Conservation (phyloP, 2,888 invertebrate species). For the Dexiosoma caninum region DNA sequence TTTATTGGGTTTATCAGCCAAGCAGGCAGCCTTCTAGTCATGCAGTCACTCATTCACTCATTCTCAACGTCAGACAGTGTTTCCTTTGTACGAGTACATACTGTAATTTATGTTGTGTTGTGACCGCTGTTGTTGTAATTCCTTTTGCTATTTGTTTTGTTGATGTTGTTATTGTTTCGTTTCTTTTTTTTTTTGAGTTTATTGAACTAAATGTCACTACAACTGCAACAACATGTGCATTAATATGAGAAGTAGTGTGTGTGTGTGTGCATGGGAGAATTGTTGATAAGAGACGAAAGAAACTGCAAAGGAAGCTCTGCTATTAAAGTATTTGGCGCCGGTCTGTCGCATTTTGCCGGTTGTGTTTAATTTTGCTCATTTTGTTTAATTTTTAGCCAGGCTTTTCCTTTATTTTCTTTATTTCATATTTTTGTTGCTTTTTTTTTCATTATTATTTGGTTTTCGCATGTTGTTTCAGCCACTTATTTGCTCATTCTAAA, state of each 20-base stretch:
- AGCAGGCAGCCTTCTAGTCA: conserved; percentile 21
- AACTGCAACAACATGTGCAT: background rate
- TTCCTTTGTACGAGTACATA: conserved; percentile 25
- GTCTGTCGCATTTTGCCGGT: conserved; percentile 61
- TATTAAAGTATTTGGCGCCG: conserved; percentile 62
- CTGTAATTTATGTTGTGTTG: conserved; percentile 10
- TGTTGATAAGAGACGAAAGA: conserved; percentile 18
- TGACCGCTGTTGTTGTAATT: background rate
- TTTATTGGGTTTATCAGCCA: conserved; percentile 20
- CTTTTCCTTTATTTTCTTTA: conserved; percentile 31
- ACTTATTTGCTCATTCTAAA: conserved; percentile 24
- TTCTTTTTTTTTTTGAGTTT: conserved; percentile 33
- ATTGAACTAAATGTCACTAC: conserved; percentile 49
- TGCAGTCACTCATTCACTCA: conserved; percentile 20
- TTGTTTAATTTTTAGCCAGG: conserved; percentile 41
- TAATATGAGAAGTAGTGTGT: background rate
- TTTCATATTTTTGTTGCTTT: background rate
- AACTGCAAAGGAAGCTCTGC: conserved; percentile 55
- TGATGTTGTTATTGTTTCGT: conserved; percentile 9
- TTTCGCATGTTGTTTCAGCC: background rate
- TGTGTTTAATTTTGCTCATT: conserved; percentile 47
- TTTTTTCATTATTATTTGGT: too few relatives aligned
- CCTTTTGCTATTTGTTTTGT: conserved; percentile 1
- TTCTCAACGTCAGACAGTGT: conserved; percentile 1
- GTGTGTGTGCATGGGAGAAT: background rate